Conservation (phyloP, 2,113 vertebrate species). For the Sisor rabdophorus region DNA sequence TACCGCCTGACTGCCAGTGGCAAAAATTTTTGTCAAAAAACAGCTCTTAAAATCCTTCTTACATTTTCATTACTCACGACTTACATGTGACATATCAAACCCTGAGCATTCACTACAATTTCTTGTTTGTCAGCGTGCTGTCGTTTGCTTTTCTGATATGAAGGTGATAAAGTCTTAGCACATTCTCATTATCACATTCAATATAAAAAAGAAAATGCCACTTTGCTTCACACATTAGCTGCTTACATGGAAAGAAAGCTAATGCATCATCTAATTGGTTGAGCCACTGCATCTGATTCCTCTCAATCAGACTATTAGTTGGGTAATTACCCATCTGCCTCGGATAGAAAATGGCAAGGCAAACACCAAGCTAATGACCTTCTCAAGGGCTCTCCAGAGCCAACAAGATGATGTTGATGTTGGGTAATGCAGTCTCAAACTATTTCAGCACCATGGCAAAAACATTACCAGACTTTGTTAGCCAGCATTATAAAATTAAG, state of each 20-base stretch:
- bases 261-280: constrained; percentile 99
- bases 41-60: constrained; percentile 73
- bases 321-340: constrained; percentile 99
- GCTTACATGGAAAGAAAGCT: constrained; percentile 99
- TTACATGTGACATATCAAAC: constrained; percentile 89
- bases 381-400: constrained; percentile 99
- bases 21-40: constrained; percentile 69
- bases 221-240: constrained; percentile 99
- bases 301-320: constrained; percentile 99
- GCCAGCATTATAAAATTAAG: constrained; percentile 57
- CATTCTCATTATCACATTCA: constrained; percentile 89
- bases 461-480: constrained; percentile 67
- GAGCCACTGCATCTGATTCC: constrained; percentile 99
- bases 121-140: constrained; percentile 79
- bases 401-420: constrained; percentile 93
- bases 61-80: constrained; percentile 84
- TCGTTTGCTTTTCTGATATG: constrained; percentile 88
- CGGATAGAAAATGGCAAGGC: constrained; percentile 91
- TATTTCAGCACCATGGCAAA: constrained; percentile 81
- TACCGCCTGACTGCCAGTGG: background rate
- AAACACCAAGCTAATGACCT: constrained; percentile 99
- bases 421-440: constrained; percentile 82
- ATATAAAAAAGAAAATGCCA: constrained; percentile 84
- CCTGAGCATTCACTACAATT: constrained; percentile 81
- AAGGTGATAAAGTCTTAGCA: constrained; percentile 83